Evolutionary conservation across 2,113 vertebrate genomes (phyloP).

Genomic region (Eurystomus gularis): DNA sequence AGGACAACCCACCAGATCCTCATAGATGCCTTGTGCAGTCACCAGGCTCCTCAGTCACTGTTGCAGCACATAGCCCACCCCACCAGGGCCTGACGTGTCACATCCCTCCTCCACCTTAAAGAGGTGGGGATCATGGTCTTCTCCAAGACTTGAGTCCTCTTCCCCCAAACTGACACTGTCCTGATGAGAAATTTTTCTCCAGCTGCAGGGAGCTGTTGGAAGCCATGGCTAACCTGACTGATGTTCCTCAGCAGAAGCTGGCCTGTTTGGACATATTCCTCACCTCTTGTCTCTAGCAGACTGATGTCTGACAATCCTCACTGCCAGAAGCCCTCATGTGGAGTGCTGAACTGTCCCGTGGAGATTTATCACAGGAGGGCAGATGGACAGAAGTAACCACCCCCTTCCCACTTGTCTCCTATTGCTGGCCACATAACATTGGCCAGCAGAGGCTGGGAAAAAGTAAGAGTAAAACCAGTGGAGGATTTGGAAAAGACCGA

Average conservation of each 20-base stretch:
- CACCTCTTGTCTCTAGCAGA: not conserved
- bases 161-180: not conserved
- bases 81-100: not conserved
- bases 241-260: not conserved
- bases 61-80: not conserved
- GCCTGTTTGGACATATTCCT: not conserved
- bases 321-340: not conserved
- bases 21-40: accelerated
- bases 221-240: not conserved
- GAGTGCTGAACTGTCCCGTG: not conserved
- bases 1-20: not conserved
- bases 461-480: not conserved
- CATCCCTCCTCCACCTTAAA: not conserved
- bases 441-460: not conserved
- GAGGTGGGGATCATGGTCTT: accelerated
- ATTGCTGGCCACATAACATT: not conserved
- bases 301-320: not conserved
- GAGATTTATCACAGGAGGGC: not conserved
- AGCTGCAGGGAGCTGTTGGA: not conserved
- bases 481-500: not conserved
- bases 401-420: not conserved
- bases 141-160: not conserved
- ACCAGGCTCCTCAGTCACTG: not conserved
- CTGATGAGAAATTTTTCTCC: not conserved
- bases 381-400: not conserved